Evolutionary conservation across 1,140 invertebrate species (phyloP), one percentile per base, ranked within the genome.

Genomic region (Drosophila subobscura): DNA sequence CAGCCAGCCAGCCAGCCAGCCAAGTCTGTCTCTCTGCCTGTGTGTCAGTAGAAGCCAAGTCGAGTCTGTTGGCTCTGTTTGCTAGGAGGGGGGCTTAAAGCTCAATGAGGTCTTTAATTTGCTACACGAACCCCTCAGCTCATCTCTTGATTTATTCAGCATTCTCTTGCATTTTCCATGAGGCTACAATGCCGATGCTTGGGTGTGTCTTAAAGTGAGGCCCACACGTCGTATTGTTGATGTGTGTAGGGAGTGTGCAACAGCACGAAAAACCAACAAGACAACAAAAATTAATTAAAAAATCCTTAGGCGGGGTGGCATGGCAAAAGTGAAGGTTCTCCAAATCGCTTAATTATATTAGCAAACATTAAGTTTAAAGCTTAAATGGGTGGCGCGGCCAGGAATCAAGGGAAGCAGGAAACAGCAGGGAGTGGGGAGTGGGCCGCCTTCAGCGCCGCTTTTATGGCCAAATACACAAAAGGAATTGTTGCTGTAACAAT

Each of bases 301-400:
- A 79, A 79, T 71, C 50, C 59, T 59, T 52, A 61, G 74, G 74
- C 50, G 68, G 23, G 23, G 14, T 16, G 50, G 22, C 25, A 33
- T 72, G 64, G 51, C 41, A 37, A 57, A 57, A 60, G 49, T 64
- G 42, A 72, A 54, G 54, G 47, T 25, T 53, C 55, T 46, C 42
- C 46, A 78, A 83, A 85, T 85, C 72, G 77, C 67, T 84, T 84
- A 76, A 84, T 84, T 84, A 80, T 72, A 77, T 86, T 72, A 72
- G 60, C 80, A 80, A 86, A 85, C 72, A 84, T 65, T 65, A 57
- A 73, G 71, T 74, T 73, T 73, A 55, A 54, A 65, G 46, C 45
- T 50, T 46, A 55, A 51, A 41, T 20, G 44, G 58, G 25, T 46
- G 59, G 16, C 16, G 16, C 16, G 16, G 59, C 33, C 7, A 33